Conservation (phyloP, 2,888 invertebrate species). For the Monoplex corrugatus region DNA sequence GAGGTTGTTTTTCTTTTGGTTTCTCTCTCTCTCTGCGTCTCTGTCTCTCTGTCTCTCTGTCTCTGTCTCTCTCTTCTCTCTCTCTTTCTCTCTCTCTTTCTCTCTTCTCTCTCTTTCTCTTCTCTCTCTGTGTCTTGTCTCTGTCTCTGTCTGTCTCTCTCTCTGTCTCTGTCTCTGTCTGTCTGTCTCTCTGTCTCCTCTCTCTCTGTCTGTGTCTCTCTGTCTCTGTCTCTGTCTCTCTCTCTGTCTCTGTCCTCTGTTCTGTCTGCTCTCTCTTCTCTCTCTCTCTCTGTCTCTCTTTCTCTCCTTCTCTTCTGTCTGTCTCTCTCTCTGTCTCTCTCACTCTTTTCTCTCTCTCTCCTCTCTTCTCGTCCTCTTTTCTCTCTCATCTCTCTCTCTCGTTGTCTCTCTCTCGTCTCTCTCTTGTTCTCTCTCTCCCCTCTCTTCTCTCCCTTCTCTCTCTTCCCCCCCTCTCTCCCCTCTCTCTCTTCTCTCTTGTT, state of each 20-base stretch:
- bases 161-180: neutral
- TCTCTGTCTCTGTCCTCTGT: neutral
- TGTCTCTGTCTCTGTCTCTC: neutral
- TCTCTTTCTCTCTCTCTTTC: neutral
- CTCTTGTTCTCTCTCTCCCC: too few species aligned
- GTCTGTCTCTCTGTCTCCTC: neutral
- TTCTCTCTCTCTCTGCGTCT: too few species aligned
- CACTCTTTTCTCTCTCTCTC: neutral
- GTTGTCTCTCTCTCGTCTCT: too few species aligned
- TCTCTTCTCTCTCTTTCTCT: constrained; percentile 6
- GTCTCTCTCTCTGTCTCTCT: neutral
- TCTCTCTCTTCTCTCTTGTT: too few species aligned
- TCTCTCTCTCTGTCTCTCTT: too few species aligned
- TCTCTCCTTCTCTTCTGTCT: neutral
- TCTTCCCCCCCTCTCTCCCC: too few species aligned
- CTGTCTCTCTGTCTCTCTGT: neutral
- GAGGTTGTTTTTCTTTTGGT: too few species aligned
- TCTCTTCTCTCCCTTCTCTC: too few species aligned
- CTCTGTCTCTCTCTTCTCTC: neutral
- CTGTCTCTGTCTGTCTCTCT: neutral
- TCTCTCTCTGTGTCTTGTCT: constrained; percentile 15
- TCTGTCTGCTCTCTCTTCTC: neutral
- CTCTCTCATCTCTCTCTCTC: too few species aligned
- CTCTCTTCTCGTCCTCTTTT: neutral
- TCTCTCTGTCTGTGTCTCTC: neutral